phyloP scores from a whole-genome alignment of 2,888 invertebrate genomes.

The Drosophila suboccidentalis region DNA sequence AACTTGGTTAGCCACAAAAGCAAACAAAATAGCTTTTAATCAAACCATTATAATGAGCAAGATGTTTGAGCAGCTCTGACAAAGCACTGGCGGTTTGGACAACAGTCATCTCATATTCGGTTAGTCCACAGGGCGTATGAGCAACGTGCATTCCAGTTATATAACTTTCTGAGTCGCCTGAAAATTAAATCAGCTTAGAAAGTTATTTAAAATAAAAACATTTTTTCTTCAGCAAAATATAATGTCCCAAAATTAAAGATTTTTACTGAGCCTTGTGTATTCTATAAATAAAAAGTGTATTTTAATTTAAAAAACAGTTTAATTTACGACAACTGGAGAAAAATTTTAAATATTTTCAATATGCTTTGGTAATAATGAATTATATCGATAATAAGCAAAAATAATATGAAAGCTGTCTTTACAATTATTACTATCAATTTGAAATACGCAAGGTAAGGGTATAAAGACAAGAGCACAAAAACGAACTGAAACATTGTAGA shows the following conservation, averaged over 20 bases:
- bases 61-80: constrained; percentile 41
- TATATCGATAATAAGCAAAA: background rate
- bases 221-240: background rate
- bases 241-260: background rate
- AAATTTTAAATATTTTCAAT: no score
- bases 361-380: background rate
- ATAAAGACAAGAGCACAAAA: constrained; percentile 7
- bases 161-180: background rate
- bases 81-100: constrained; percentile 20
- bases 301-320: no score
- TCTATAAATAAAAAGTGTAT: background rate
- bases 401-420: background rate
- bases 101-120: constrained; percentile 25
- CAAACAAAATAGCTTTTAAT: constrained; percentile 78
- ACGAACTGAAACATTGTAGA: constrained; percentile 26
- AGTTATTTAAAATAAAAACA: background rate
- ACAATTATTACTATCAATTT: no score
- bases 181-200: constrained; percentile 5
- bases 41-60: constrained; percentile 64
- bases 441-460: background rate
- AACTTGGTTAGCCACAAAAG: constrained; percentile 73
- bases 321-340: no score
- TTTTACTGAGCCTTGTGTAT: background rate
- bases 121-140: constrained; percentile 49
- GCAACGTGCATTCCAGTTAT: constrained; percentile 22